A percentile compares a stretch with the other conserved stretches of the same genome.
Evolutionary conservation across 1,140 invertebrate species (phyloP).

Genomic region (Halotydeus destructor): DNA sequence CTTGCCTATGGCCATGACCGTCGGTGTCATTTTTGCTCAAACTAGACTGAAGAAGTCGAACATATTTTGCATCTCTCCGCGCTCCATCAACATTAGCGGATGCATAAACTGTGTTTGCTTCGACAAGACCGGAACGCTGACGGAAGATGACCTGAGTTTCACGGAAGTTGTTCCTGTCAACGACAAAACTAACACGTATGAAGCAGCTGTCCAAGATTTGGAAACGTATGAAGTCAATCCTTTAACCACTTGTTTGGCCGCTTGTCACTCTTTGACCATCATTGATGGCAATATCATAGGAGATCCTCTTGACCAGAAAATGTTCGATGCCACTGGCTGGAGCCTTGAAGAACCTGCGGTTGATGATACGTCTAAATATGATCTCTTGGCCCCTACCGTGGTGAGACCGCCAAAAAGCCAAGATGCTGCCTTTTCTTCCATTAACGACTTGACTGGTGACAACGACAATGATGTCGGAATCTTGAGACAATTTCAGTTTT

Average conservation of each 20-base stretch:
- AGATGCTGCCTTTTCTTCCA: no score
- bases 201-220: background rate
- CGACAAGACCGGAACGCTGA: conserved; percentile 90
- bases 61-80: conserved; percentile 77
- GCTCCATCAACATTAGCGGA: conserved; percentile 72
- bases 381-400: conserved; percentile 62
- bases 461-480: conserved; percentile 43
- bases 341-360: conserved; percentile 58
- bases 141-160: conserved; percentile 81
- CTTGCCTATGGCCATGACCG: conserved; percentile 78
- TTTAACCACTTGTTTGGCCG: conserved; percentile 38
- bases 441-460: background rate
- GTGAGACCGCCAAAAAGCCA: no score
- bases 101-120: conserved; percentile 83
- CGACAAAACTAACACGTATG: conserved; percentile 9
- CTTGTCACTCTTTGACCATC: conserved; percentile 58
- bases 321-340: conserved; percentile 70
- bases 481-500: conserved; percentile 78
- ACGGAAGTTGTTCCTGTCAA: conserved; percentile 53
- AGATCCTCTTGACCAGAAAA: conserved; percentile 63
- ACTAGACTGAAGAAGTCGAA: conserved; percentile 46
- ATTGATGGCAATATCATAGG: conserved; percentile 51
- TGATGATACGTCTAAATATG: conserved; percentile 64
- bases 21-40: conserved; percentile 65
- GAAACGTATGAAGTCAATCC: conserved; percentile 8